A percentile compares a stretch with the other conserved stretches of the same genome.
These are phyloP conservation scores for Columba janthina DNA, from an alignment of 2,113 vertebrate species.

Conservation along the genomic window DNA sequence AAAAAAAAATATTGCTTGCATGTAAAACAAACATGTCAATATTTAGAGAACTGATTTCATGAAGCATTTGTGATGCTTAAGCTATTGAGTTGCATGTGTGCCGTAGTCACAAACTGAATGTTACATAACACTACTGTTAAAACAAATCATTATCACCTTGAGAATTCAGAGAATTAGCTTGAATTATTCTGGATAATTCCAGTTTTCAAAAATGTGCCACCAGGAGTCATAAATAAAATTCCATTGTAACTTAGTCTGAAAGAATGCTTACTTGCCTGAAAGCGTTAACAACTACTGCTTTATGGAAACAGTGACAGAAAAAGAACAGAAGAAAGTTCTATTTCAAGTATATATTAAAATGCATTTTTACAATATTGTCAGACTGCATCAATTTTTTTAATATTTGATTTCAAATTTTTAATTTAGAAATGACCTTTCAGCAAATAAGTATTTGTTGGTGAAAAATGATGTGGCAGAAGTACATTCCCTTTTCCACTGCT, in stretches of 20 bases:
- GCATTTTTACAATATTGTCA: background rate
- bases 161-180: background rate
- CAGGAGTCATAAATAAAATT: background rate
- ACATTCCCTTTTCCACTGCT: background rate
- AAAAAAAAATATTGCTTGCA: background rate
- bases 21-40: background rate
- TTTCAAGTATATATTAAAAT: background rate
- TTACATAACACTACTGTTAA: background rate
- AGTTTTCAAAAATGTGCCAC: background rate
- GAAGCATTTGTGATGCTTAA: background rate
- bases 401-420: constrained; percentile 25
- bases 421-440: constrained; percentile 27
- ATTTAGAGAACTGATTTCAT: background rate
- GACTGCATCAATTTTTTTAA: background rate
- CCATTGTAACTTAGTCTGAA: background rate
- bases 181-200: background rate
- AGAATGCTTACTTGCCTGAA: background rate
- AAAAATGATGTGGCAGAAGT: constrained; percentile 19
- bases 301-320: background rate
- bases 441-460: background rate
- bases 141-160: background rate
- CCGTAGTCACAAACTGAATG: background rate
- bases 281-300: background rate
- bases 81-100: background rate
- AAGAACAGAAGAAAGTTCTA: background rate